A percentile compares a stretch with the other conserved stretches of the same genome.
phyloP scores from a whole-genome alignment of 2,888 invertebrate species.

The Mellilla xanthometata region DNA sequence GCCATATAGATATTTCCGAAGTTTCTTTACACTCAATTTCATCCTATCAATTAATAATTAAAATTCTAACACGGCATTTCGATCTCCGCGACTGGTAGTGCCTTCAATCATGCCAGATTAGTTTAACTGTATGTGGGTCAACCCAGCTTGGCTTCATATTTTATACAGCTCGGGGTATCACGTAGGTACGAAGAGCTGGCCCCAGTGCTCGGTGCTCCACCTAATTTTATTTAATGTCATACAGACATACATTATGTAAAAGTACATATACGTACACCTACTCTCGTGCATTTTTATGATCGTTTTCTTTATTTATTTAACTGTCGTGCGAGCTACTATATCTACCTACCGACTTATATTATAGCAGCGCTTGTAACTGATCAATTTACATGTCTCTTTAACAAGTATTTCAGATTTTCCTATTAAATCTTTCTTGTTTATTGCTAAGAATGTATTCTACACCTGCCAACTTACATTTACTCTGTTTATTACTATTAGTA shows the following conservation, averaged over 20 bases:
- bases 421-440: too few species aligned
- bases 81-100: constrained; percentile 44
- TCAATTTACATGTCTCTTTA: too few species aligned
- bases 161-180: constrained; percentile 33
- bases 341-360: too few species aligned
- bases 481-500: too few species aligned
- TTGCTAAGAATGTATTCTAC: too few species aligned
- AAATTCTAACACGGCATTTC: constrained; percentile 60
- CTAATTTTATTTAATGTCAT: constrained; percentile 16
- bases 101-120: constrained; percentile 56
- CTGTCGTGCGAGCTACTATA: too few species aligned
- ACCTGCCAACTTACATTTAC: too few species aligned
- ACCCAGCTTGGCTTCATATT: constrained; percentile 50
- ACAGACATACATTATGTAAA: neutral
- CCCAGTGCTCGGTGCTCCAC: constrained; percentile 10
- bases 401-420: too few species aligned
- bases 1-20: too few species aligned
- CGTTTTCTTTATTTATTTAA: neutral
- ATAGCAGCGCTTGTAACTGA: too few species aligned
- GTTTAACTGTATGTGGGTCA: constrained; percentile 61
- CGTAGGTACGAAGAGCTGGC: constrained; percentile 7
- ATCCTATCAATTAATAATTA: constrained; percentile 53
- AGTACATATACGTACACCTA: neutral
- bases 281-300: constrained; percentile 1
- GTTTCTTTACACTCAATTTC: constrained; percentile 23